A percentile compares a stretch with the other conserved stretches of the same genome.
Evolutionary conservation across 2,113 vertebrate species (phyloP).

Genomic region (Hyperopisus bebe): DNA sequence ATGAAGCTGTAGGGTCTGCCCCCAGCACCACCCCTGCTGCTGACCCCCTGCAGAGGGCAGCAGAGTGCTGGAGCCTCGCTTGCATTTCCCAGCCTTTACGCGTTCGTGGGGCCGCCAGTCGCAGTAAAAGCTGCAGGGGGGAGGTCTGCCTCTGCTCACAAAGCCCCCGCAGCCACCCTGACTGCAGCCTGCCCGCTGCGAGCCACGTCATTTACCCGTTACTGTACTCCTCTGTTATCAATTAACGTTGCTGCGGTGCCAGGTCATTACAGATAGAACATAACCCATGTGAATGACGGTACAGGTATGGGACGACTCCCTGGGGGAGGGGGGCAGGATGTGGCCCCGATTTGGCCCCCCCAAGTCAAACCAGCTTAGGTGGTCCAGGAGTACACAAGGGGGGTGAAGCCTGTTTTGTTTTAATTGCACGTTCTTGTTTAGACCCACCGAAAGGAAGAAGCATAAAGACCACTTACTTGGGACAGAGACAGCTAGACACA

Average conservation of each 20-base stretch:
- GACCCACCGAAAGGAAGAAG: not conserved
- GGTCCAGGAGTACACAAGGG: not conserved
- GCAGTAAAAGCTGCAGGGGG: not conserved
- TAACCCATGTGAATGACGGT: not conserved
- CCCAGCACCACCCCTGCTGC: not conserved
- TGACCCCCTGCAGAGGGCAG: not conserved
- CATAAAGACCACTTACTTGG: not conserved
- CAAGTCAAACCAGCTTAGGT: not conserved
- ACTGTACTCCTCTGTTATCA: slow-evolving; percentile 4
- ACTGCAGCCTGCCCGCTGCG: not conserved
- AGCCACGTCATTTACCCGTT: not conserved
- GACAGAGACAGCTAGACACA: not conserved
- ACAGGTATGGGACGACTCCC: not conserved
- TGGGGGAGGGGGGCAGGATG: not conserved
- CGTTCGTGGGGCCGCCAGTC: not conserved
- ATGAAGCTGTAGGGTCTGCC: not conserved
- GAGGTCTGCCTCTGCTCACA: not conserved
- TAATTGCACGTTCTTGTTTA: not conserved
- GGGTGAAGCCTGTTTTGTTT: not conserved
- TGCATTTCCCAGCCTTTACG: not conserved
- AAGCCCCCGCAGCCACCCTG: not conserved
- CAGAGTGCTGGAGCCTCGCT: not conserved
- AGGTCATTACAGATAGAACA: not conserved
- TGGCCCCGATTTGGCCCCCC: not conserved
- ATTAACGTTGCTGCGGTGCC: not conserved